Base-by-base conservation (phyloP, 2,888 invertebrate genomes). In the Lasioglossum zephyrum region DNA sequence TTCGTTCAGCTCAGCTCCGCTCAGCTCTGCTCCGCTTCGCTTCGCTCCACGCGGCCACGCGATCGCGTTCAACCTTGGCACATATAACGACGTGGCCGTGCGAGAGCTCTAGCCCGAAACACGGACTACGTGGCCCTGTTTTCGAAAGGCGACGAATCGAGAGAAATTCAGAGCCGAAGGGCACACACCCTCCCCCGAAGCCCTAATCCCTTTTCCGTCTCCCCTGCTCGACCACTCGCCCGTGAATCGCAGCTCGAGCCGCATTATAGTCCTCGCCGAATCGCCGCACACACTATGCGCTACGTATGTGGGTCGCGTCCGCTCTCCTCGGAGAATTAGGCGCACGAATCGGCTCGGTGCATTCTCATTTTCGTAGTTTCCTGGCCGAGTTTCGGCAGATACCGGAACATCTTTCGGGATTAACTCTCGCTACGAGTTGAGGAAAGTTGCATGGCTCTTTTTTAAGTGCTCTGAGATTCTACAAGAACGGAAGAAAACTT, bases 21-120 rank as follows among this genome's bases (percentile, higher is more conserved):
- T 53, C 53, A 0, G 66, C 66, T 31, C 66, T 0, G 18, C 66
- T 6, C 66, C 2, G 66, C 36, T n/a, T 4, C 2, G 66, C 36
- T n/a, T 4, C 5, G 63, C 63, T 47, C 53, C 36, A 39, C 49
- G 60, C 72, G 76, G 26, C 53, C 47, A 53, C 72, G 16, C 66
- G 31, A 70, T 70, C 36, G 77, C 72, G 63, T 76, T 76, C 73
- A 86, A 78, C 87, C 87, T 87, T 87, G 87, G 87, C 87, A 87
- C 70, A 87, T 84, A 86, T 87, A 39, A 70, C 47, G 16, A 41
- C 66, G 76, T 22, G 16, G 57, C 41, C 41, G 22, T 47, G 66
- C 69, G 76, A 60, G 73, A 47, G n/a, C 69, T 69, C 47, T 41
- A 39, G 49, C 69, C 9, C 31, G 69, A 69, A 39, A 39, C 69